These are phyloP conservation scores for Campopleginae sp. DNA, from an alignment of 2,888 invertebrate genomes.

Conservation along the genomic window DNA sequence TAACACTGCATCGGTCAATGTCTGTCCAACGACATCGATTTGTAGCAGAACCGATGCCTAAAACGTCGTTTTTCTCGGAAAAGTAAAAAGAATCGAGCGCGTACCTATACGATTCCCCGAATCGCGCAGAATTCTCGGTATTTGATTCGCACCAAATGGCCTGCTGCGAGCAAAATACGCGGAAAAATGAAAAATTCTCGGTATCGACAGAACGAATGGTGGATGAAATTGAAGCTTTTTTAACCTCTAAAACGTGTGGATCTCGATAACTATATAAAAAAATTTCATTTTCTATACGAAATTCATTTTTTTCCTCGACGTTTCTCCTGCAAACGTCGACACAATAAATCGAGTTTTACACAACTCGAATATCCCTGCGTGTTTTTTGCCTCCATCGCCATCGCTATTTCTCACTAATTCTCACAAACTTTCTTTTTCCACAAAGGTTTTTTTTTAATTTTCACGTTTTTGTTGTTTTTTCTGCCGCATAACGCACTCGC, in stretches of 20 bases:
- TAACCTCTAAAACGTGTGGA: not conserved
- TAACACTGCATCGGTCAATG: not conserved
- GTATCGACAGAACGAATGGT: not conserved
- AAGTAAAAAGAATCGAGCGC: not conserved
- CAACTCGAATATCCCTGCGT: constrained; percentile 2
- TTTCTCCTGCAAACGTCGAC: not conserved
- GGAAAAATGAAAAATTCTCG: not conserved
- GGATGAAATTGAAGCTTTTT: constrained; percentile 1
- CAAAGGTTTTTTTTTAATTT: constrained; percentile 12
- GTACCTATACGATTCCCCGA: not conserved
- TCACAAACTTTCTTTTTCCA: not conserved
- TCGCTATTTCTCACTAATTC: not conserved
- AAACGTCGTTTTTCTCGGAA: not conserved
- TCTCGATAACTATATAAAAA: not conserved
- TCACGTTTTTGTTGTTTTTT: not conserved
- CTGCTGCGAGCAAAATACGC: not conserved
- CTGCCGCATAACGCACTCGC: constrained; percentile 50
- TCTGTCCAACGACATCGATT: not conserved
- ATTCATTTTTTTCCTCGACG: not conserved
- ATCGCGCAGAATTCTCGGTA: not conserved
- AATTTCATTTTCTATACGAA: not conserved
- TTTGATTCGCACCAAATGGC: not conserved
- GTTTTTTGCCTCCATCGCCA: not conserved
- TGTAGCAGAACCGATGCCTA: not conserved
- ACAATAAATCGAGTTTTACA: not conserved